Percentiles rank a stretch among this genome's conserved stretches.
These are phyloP conservation scores for Rhinatrema bivittatum DNA, from an alignment of 2,797 vertebrate species.

Conservation along the genomic window DNA sequence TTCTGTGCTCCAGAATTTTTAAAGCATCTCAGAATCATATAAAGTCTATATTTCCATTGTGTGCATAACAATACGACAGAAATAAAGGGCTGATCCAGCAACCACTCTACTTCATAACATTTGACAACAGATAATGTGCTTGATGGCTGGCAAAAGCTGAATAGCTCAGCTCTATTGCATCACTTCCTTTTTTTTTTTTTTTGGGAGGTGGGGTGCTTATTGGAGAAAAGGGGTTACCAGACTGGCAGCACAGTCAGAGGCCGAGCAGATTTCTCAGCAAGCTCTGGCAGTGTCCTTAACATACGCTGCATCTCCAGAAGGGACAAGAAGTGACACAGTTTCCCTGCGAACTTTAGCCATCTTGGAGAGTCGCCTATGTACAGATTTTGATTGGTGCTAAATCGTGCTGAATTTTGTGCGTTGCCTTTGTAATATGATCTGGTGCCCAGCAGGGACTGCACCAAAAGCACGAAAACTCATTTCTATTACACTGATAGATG, in stretches of 20 bases:
- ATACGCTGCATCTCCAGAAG: background rate
- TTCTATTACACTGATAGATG: slow-evolving; percentile 8
- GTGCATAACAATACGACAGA: too few relatives aligned
- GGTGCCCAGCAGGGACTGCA: slow-evolving; percentile 10
- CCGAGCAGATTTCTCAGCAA: background rate
- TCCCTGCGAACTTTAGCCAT: slow-evolving; percentile 7
- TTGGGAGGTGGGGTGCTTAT: too few relatives aligned
- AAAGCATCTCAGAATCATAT: too few relatives aligned
- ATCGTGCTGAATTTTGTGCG: slow-evolving; percentile 17
- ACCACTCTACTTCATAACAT: too few relatives aligned
- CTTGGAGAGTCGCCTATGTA: slow-evolving; percentile 13
- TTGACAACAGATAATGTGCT: too few relatives aligned
- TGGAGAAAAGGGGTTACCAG: slow-evolving; percentile 8
- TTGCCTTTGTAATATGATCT: slow-evolving; percentile 23
- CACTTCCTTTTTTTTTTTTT: slow-evolving; percentile 2
- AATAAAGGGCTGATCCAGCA: too few relatives aligned
- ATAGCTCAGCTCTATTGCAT: too few relatives aligned
- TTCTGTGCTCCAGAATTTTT: too few relatives aligned
- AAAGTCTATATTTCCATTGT: too few relatives aligned
- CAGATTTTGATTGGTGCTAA: slow-evolving; percentile 24
- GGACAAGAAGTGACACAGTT: slow-evolving; percentile 8
- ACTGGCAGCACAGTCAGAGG: slow-evolving; percentile 1
- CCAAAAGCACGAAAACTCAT: background rate
- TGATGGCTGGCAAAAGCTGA: too few relatives aligned
- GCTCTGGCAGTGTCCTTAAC: background rate